Base-by-base conservation (phyloP, 2,888 invertebrate genomes). In the Salpingus planirostris region DNA sequence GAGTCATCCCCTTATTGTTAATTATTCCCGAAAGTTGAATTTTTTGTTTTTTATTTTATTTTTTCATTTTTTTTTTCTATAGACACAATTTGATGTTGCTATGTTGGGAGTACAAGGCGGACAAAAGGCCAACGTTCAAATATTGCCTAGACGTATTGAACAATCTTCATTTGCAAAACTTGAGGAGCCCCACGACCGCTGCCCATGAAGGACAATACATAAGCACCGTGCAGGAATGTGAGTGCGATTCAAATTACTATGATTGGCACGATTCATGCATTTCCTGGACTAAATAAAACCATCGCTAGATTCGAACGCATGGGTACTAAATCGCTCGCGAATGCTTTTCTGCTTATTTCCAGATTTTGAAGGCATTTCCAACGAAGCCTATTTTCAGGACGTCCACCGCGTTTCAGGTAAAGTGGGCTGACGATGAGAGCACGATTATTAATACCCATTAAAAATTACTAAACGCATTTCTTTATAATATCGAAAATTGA, bases 31-130 rank as follows among this genome's bases (percentile, higher is more conserved):
- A n/a, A n/a, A n/a, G n/a, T n/a, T n/a, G n/a, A n/a, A n/a, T n/a
- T n/a, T n/a, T n/a, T n/a, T n/a, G n/a, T n/a, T n/a, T n/a, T n/a
- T n/a, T n/a, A n/a, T n/a, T n/a, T n/a, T n/a, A n/a, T n/a, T n/a
- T n/a, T n/a, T n/a, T n/a, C n/a, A n/a, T n/a, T n/a, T n/a, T n/a
- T 18, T 18, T 18, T 6, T 6, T 18, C 8, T 62, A 13, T 54
- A 91, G 91, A 38, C 88, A 89, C 63, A 73, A 80, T 46, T 64
- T 95, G 31, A 89, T 96, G 75, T 67, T 83, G 40, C 75, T 78
- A 50, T 95, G 95, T 60, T 96, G 95, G 95, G 80, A 78, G 52
- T 84, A 79, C 54, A 73, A 75, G 25, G 78, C 88, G 0, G 87
- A 87, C 40, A 75, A 79, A 42, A 73, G 96, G 34, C 95, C 95